Evolutionary conservation across 2,113 vertebrate species (phyloP), one percentile per base, ranked within the genome.

Genomic region (Egretta garzetta): DNA sequence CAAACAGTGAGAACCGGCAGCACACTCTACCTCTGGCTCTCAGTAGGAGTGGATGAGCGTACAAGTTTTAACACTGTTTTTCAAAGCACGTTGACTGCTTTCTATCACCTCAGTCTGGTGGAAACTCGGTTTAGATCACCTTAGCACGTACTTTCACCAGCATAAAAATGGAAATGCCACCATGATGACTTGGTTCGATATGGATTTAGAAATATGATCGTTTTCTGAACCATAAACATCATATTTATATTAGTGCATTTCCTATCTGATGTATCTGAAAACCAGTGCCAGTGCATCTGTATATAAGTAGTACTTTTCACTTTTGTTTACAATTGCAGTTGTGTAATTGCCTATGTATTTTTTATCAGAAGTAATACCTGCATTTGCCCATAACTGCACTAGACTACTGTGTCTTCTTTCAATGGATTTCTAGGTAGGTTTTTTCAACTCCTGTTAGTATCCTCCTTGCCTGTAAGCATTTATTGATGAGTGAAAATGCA

Each of bases 401-500:
- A 49, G n/a, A 91, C 67, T 66, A 35, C 68, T 63, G 8, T 4
- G 10, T 20, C 35, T 86, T 90, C 91, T 63, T 94, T 85, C 86
- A 59, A 3, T 85, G 41, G 70, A 81, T 93, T 93, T 58, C 63
- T n/a, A 71, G 37, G 41, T n/a, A 56, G 80, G 41, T 70, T 96
- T 49, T 71, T 79, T 17, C 75, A 79, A 2, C 2, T 86, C 35
- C 39, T 71, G 7, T 90, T 53, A 64, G 45, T 22, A 62, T 77
- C 60, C 41, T 91, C 21, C 89, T 62, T 64, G n/a, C 88, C 88
- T 93, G 50, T 82, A 53, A 92, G 47, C n/a, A 81, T 26, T 79
- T 86, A 74, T 67, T 94, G 86, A 95, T 87, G 58, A 92, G 58
- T 89, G 17, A 96, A 95, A 91, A 60, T 26, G 82, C 53, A 56